Percentiles rank a stretch among this genome's conserved stretches.
Conservation (phyloP, 2,113 vertebrate genomes). For the Chunga burmeisteri region DNA sequence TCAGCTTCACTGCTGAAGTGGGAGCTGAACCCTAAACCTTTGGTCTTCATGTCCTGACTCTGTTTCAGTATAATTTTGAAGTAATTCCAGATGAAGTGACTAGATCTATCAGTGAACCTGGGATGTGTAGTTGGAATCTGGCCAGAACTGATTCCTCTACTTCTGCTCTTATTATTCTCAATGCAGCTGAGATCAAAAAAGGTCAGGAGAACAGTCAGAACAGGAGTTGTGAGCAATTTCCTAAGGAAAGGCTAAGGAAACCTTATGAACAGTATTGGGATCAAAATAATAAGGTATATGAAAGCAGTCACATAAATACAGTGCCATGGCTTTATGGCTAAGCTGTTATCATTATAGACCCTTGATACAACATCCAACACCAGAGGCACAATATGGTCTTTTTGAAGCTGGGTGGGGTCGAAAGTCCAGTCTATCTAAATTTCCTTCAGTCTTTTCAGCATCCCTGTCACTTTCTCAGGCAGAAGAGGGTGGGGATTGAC, state of each 20-base stretch:
- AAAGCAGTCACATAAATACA: background rate
- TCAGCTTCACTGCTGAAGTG: background rate
- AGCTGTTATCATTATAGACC: background rate
- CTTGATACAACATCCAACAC: background rate
- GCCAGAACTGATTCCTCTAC: background rate
- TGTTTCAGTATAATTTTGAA: background rate
- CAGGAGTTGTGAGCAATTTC: background rate
- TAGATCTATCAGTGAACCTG: background rate
- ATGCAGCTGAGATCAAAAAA: background rate
- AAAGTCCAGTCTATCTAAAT: background rate
- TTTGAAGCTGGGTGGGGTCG: background rate
- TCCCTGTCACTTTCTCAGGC: background rate
- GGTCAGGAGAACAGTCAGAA: background rate
- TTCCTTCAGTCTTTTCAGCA: background rate
- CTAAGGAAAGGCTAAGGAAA: background rate
- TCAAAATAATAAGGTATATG: background rate
- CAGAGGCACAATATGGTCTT: background rate
- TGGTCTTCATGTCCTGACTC: background rate
- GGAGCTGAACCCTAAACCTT: background rate
- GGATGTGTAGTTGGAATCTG: background rate
- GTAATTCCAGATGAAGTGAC: background rate
- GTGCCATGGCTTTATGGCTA: background rate
- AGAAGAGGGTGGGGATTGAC: background rate
- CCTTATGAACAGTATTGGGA: background rate
- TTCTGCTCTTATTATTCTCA: background rate